phyloP scores from a whole-genome alignment of 2,888 invertebrate genomes.

The Agrilus biguttatus region DNA sequence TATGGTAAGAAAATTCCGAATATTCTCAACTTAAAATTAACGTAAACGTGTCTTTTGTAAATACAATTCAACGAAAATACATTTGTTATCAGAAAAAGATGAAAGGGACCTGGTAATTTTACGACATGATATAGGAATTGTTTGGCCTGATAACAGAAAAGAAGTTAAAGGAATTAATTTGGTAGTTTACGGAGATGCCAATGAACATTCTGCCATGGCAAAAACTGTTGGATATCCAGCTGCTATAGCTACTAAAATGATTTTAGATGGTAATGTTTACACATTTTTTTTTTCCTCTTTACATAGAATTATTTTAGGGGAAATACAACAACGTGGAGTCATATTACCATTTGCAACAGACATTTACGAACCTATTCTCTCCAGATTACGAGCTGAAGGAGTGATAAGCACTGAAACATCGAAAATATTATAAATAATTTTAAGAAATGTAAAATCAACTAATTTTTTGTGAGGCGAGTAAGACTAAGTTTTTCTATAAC shows the following conservation, averaged over 20 bases:
- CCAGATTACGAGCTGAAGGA: conserved; percentile 74
- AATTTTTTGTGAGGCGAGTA: conserved; percentile 1
- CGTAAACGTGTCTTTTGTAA: background rate
- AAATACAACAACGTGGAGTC: conserved; percentile 91
- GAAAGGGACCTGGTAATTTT: conserved; percentile 92
- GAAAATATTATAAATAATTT: conserved; percentile 22
- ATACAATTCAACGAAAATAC: conserved; percentile 1
- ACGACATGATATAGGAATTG: conserved; percentile 83
- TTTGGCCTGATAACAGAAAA: conserved; percentile 75
- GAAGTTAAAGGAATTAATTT: conserved; percentile 76
- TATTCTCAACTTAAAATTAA: no score
- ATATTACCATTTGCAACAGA: conserved; percentile 83
- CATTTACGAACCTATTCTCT: conserved; percentile 85
- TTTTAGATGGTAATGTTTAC: conserved; percentile 65
- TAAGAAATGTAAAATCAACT: background rate
- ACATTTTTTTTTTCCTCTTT: background rate
- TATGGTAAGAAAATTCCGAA: conserved; percentile 42
- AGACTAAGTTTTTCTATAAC: background rate
- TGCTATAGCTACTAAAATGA: conserved; percentile 95
- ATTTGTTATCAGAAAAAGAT: conserved; percentile 39
- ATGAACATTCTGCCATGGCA: conserved; percentile 91
- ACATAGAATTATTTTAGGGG: conserved; percentile 43
- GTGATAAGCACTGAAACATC: conserved; percentile 56
- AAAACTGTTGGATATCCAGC: conserved; percentile 85
- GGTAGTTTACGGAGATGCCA: conserved; percentile 71